Base-by-base conservation (phyloP, 2,797 vertebrate species). In the Rhabdomys pumilio region DNA sequence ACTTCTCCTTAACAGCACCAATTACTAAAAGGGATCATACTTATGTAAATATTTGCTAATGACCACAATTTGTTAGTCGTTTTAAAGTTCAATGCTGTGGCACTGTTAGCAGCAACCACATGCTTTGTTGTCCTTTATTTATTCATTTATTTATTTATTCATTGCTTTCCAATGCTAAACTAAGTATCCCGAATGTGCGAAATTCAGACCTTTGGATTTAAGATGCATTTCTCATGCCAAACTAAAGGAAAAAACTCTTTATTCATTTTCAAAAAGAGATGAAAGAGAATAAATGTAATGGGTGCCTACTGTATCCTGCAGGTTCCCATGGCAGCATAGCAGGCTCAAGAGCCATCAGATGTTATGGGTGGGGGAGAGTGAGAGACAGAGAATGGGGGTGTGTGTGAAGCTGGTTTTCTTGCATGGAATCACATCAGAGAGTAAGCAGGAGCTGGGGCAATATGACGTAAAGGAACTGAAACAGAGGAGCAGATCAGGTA, bases 291-390 rank as follows among this genome's bases (percentile, higher is more conserved):
- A 97, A 97, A 95, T 41, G 73, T 93, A 95, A 84, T 31, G 53
- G 96, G 89, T 57, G 8, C 89, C 93, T 94, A 63, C 93, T 41
- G 77, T 96, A 96, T 97, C 91, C 55, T 11, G 41, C 85, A 26
- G 96, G 94, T 93, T 96, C 97, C 97, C 97, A 97, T 97, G 96
- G 97, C 97, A 98, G 98, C 98, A 95, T 97, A 96, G 98, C 97
- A 97, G 86, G 95, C 85, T 97, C 89, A 89, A 95, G 97, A 96
- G 97, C 76, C 92, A 91, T 97, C 97, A 97, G 97, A 95, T 91
- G 89, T 95, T 67, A 79, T 96, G 94, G 75, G 57, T 7, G 97
- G 13, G 22, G 12, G 76, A 12, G 57, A 29, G 14, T 31, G 15
- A 94, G 77, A 96, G 53, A 83, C 73, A 79, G 87, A 79, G 90